phyloP scores from a whole-genome alignment of 2,888 invertebrate species.

The Ceraclea dissimilis region DNA sequence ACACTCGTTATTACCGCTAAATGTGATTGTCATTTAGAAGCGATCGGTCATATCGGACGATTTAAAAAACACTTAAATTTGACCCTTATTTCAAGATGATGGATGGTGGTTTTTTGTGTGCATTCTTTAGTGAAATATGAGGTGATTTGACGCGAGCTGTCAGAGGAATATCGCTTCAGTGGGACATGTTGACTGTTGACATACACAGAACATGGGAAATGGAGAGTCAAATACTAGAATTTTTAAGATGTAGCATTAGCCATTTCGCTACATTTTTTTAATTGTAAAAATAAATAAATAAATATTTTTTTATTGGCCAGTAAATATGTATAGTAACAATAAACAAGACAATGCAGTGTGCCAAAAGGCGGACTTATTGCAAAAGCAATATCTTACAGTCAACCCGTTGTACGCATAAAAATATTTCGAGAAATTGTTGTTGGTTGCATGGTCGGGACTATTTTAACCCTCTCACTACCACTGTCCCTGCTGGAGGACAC shows the following conservation, averaged over 20 bases:
- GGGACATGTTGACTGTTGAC: constrained; percentile 11
- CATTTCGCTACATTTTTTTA: constrained; percentile 1
- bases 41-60: constrained; percentile 6
- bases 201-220: too few species aligned
- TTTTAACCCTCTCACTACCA: too few species aligned
- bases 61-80: constrained; percentile 6
- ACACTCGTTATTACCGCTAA: constrained; percentile 24
- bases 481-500: too few species aligned
- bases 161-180: not conserved
- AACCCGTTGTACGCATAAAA: too few species aligned
- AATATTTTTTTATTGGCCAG: too few species aligned
- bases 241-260: not conserved
- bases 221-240: not conserved
- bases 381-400: too few species aligned
- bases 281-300: too few species aligned
- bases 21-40: constrained; percentile 4
- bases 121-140: not conserved
- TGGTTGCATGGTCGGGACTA: too few species aligned
- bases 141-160: constrained; percentile 6
- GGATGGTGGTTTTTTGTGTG: constrained; percentile 5
- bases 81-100: constrained; percentile 8
- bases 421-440: too few species aligned
- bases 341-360: too few species aligned
- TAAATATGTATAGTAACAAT: too few species aligned
- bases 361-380: too few species aligned